Percentiles rank a stretch among this genome's conserved stretches.
phyloP scores from a whole-genome alignment of 2,113 vertebrate species.

The Oreamnos americanus region DNA sequence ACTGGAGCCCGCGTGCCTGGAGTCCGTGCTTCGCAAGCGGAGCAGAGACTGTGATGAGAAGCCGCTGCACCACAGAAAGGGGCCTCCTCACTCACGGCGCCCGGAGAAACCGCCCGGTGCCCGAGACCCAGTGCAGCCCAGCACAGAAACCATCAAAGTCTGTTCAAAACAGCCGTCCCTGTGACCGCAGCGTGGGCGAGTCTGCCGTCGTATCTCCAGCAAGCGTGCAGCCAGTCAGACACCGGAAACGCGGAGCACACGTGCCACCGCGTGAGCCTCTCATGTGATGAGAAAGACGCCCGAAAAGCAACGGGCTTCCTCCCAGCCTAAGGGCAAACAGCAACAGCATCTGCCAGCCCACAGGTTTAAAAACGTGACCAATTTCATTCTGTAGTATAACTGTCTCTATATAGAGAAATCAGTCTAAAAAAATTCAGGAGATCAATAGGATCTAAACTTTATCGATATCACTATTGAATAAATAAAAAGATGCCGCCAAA shows the following conservation, averaged over 20 bases:
- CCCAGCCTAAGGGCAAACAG: neutral
- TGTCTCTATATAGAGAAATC: neutral
- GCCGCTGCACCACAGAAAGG: neutral
- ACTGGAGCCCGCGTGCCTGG: no score
- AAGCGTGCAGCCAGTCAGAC: slow-evolving; percentile 61
- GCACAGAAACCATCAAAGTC: neutral
- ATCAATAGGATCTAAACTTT: neutral
- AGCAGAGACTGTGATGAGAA: neutral
- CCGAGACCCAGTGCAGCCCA: no score
- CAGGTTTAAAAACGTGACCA: neutral
- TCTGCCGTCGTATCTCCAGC: slow-evolving; percentile 52
- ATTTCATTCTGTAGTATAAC: neutral
- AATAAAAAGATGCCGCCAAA: neutral
- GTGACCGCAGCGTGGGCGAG: neutral
- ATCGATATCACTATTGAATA: neutral
- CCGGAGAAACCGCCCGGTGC: no score
- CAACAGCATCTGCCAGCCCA: neutral
- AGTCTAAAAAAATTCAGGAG: neutral
- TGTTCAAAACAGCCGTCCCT: accelerated
- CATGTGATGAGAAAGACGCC: neutral
- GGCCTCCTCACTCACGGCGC: no score
- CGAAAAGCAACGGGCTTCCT: neutral
- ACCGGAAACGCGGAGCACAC: slow-evolving; percentile 17
- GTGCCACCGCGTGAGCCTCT: neutral
- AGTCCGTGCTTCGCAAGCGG: accelerated